These are phyloP conservation scores for Theropithecus gelada DNA, from an alignment of 2,113 vertebrate genomes.

Conservation along the genomic window DNA sequence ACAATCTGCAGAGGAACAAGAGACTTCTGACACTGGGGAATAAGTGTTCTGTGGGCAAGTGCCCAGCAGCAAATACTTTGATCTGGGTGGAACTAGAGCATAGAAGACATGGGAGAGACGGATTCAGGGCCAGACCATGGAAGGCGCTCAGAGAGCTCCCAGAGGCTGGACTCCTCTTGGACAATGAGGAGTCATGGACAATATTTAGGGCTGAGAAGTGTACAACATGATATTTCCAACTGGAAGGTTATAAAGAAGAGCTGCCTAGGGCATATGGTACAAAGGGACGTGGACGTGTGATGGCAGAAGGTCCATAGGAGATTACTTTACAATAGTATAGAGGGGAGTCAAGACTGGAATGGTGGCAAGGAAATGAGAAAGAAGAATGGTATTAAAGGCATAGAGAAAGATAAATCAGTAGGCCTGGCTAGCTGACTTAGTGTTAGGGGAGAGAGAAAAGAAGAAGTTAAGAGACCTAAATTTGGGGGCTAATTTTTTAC, in stretches of 20 bases:
- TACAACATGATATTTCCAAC: neutral
- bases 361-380: neutral
- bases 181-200: neutral
- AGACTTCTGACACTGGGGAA: neutral
- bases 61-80: neutral
- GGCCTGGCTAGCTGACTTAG: neutral
- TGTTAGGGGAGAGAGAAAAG: neutral
- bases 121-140: neutral
- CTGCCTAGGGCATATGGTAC: neutral
- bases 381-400: neutral
- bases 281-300: neutral
- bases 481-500: neutral
- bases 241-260: neutral
- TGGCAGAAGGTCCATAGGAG: neutral
- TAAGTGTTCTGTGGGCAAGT: neutral
- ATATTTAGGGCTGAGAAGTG: neutral
- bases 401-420: neutral
- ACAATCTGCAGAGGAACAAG: neutral
- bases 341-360: neutral
- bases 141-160: neutral
- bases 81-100: neutral
- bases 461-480: neutral
- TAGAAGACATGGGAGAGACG: neutral
- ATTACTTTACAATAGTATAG: neutral
- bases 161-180: neutral